Percentiles rank a stretch among this genome's conserved stretches.
Conservation (phyloP, 2,797 vertebrate genomes). For the Lophius americanus region DNA sequence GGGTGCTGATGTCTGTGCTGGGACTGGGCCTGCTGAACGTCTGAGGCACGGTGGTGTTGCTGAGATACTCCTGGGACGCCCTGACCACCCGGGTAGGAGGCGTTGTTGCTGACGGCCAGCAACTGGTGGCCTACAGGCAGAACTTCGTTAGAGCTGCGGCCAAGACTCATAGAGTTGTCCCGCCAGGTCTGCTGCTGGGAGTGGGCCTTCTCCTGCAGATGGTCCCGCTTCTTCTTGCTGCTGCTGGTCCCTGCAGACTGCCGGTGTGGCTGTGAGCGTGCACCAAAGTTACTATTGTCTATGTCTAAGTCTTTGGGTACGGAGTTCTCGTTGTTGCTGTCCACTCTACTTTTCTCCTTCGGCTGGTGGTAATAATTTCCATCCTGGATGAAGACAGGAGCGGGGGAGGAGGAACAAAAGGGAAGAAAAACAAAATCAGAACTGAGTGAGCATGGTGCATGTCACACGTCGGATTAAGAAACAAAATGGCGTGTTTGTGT, state of each 20-base stretch:
- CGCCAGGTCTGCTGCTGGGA: constrained; percentile 82
- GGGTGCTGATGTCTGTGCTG: constrained; percentile 76
- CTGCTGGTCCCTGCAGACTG: constrained; percentile 71
- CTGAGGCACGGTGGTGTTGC: constrained; percentile 52
- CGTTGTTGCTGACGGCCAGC: constrained; percentile 46
- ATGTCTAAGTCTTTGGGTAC: constrained; percentile 98
- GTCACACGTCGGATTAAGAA: constrained; percentile 75
- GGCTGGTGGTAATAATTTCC: constrained; percentile 96
- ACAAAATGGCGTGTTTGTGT: constrained; percentile 65
- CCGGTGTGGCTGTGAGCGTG: constrained; percentile 89
- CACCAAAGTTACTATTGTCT: constrained; percentile 97
- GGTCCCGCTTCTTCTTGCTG: constrained; percentile 86
- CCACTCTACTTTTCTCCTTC: constrained; percentile 93
- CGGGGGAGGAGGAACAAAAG: constrained; percentile 19
- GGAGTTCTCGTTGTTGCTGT: constrained; percentile 99
- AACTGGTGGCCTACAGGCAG: constrained; percentile 68
- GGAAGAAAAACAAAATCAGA: constrained; percentile 67
- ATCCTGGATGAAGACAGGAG: constrained; percentile 80
- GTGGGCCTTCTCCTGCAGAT: constrained; percentile 84
- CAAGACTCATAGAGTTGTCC: constrained; percentile 72
- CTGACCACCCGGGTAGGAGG: constrained; percentile 48
- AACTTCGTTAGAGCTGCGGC: constrained; percentile 85
- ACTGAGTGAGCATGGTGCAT: constrained; percentile 58
- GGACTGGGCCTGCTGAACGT: constrained; percentile 63
- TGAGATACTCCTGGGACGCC: constrained; percentile 18